Percentiles rank a stretch among this genome's conserved stretches.
These are phyloP conservation scores for Corythoichthys haematopterus DNA, from an alignment of 2,113 vertebrate genomes.

Conservation along the genomic window DNA sequence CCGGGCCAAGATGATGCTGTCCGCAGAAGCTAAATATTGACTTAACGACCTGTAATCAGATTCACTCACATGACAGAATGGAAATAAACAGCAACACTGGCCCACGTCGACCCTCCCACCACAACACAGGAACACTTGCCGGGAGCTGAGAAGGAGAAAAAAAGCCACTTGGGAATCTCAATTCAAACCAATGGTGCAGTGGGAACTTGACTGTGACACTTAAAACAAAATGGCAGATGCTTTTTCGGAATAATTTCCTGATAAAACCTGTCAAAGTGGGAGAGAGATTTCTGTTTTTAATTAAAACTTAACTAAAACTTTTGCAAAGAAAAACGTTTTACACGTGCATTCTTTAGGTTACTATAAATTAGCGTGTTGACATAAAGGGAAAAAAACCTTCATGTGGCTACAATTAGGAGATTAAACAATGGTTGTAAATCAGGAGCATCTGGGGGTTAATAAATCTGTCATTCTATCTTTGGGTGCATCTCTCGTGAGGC, in stretches of 20 bases:
- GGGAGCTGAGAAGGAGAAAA: slow-evolving; percentile 26
- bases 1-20: slow-evolving; percentile 60
- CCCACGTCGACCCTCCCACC: slow-evolving; percentile 58
- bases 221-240: slow-evolving; percentile 46
- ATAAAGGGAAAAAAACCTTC: slow-evolving; percentile 52
- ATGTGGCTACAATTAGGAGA: slow-evolving; percentile 69
- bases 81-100: slow-evolving; percentile 75
- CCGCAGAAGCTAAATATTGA: slow-evolving; percentile 79
- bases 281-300: slow-evolving; percentile 5
- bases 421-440: slow-evolving; percentile 69
- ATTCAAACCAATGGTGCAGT: slow-evolving; percentile 59
- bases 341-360: slow-evolving; percentile 48
- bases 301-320: slow-evolving; percentile 15
- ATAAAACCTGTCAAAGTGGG: not conserved
- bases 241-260: slow-evolving; percentile 25
- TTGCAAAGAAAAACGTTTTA: slow-evolving; percentile 47
- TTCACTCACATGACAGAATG: slow-evolving; percentile 75
- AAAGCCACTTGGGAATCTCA: slow-evolving; percentile 42
- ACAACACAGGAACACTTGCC: slow-evolving; percentile 59
- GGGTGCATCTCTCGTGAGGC: slow-evolving; percentile 40
- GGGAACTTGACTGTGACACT: slow-evolving; percentile 47
- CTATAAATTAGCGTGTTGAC: slow-evolving; percentile 58
- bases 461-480: slow-evolving; percentile 58
- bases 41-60: slow-evolving; percentile 79
- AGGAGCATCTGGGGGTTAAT: slow-evolving; percentile 52